Percentiles rank a stretch among this genome's conserved stretches.
phyloP scores from a whole-genome alignment of 2,888 invertebrate genomes.

The Helleia helle region DNA sequence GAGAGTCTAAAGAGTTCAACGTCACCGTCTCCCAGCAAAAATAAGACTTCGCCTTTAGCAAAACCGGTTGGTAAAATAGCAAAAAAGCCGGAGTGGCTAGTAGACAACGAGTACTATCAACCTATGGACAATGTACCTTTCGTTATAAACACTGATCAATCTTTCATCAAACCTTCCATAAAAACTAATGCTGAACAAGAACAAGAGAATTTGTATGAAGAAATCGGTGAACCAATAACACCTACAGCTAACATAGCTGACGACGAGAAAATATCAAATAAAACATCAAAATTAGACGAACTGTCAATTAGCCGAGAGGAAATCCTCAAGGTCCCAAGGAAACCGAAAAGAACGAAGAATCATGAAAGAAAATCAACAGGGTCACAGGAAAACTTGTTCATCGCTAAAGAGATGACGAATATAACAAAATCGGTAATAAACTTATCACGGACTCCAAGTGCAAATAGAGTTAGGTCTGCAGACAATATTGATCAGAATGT shows the following conservation, averaged over 20 bases:
- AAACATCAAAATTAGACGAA: conserved; percentile 32
- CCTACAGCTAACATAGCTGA: conserved; percentile 46
- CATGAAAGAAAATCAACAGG: conserved; percentile 25
- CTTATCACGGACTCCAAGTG: conserved; percentile 53
- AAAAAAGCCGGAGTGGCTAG: conserved; percentile 48
- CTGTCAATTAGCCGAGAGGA: conserved; percentile 49
- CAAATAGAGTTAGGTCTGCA: conserved; percentile 37
- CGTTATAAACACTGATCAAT: conserved; percentile 42
- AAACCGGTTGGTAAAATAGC: conserved; percentile 38
- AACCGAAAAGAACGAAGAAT: conserved; percentile 49
- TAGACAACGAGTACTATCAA: conserved; percentile 58
- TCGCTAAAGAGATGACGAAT: conserved; percentile 34
- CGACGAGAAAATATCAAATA: conserved; percentile 53
- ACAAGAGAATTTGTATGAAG: conserved; percentile 58
- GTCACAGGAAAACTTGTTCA: conserved; percentile 12
- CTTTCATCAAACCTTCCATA: conserved; percentile 23
- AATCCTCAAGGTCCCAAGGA: conserved; percentile 53
- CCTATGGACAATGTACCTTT: conserved; percentile 53
- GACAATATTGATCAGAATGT: conserved; percentile 35
- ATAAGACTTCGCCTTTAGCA: conserved; percentile 17
- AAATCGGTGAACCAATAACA: conserved; percentile 43
- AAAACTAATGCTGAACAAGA: conserved; percentile 33
- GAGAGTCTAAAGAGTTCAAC: conserved; percentile 33
- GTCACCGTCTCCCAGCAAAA: conserved; percentile 28
- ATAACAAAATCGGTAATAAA: conserved; percentile 55